Conservation (phyloP, 2,888 invertebrate genomes). For the Sipunculus nudus region DNA sequence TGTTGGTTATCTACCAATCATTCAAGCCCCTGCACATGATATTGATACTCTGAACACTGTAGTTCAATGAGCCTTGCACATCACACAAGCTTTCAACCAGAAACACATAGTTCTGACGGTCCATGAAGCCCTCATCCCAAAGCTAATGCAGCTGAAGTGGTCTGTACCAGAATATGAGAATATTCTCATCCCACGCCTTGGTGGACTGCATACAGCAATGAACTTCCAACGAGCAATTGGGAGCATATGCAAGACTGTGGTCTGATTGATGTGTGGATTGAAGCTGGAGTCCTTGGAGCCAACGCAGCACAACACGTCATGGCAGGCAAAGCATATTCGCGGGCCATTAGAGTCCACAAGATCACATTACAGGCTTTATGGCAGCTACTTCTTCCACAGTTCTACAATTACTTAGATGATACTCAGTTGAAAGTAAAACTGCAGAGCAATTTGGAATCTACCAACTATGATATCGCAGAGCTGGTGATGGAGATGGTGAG, state of each 20-base stretch:
- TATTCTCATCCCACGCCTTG: slow-evolving; percentile 9
- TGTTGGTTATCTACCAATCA: background rate
- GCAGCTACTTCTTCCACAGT: slow-evolving; percentile 17
- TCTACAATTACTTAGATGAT: slow-evolving; percentile 3
- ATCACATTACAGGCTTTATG: slow-evolving; percentile 13
- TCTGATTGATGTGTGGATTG: slow-evolving; percentile 21
- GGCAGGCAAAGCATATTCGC: slow-evolving; percentile 18
- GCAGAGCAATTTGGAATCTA: background rate
- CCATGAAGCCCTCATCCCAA: slow-evolving; percentile 14
- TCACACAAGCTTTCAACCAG: background rate
- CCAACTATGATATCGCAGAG: background rate
- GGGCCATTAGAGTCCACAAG: slow-evolving; percentile 18
- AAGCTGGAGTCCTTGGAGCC: slow-evolving; percentile 14
- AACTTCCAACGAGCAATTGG: slow-evolving; percentile 23
- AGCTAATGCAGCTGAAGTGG: slow-evolving; percentile 19
- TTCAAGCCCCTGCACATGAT: slow-evolving; percentile 19
- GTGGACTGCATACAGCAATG: slow-evolving; percentile 20
- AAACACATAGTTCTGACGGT: background rate
- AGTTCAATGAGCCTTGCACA: slow-evolving; percentile 1
- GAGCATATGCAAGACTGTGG: slow-evolving; percentile 18
- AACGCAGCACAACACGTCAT: slow-evolving; percentile 16
- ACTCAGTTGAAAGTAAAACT: background rate
- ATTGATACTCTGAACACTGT: slow-evolving; percentile 22
- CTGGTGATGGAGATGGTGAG: slow-evolving; percentile 5
- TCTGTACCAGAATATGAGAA: background rate